Conservation (phyloP, 2,113 vertebrate genomes). For the Pseudopipra pipra region DNA sequence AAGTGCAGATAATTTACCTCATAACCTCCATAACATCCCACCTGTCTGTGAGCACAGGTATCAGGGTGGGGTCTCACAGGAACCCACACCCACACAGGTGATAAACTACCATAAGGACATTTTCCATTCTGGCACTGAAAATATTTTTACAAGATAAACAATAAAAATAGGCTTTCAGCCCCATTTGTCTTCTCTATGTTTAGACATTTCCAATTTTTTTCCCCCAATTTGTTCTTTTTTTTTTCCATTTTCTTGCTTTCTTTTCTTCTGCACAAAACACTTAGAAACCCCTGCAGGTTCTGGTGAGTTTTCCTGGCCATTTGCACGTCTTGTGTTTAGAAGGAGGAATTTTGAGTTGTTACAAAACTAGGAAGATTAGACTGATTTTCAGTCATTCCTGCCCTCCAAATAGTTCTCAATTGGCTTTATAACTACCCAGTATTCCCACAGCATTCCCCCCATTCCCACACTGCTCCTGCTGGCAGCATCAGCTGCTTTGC, state of each 20-base stretch:
- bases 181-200: not conserved
- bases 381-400: not conserved
- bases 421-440: not conserved
- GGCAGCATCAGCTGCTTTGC: not conserved
- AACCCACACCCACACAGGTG: not conserved
- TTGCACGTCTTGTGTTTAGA: not conserved
- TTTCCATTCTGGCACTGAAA: not conserved
- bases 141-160: not conserved
- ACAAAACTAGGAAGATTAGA: accelerated
- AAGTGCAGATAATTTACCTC: not conserved
- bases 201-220: not conserved
- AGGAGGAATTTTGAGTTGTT: not conserved
- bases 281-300: not conserved
- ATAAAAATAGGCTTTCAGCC: not conserved
- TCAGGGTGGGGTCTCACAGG: not conserved
- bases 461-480: not conserved
- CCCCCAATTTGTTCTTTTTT: not conserved
- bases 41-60: not conserved
- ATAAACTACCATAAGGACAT: not conserved
- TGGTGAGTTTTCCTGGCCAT: not conserved
- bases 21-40: too few species aligned
- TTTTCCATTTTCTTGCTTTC: not conserved
- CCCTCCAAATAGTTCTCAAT: accelerated
- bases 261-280: not conserved
- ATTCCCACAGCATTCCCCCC: not conserved